These are phyloP conservation scores for Apis florea DNA, from an alignment of 1,140 invertebrate genomes.

Conservation along the genomic window DNA sequence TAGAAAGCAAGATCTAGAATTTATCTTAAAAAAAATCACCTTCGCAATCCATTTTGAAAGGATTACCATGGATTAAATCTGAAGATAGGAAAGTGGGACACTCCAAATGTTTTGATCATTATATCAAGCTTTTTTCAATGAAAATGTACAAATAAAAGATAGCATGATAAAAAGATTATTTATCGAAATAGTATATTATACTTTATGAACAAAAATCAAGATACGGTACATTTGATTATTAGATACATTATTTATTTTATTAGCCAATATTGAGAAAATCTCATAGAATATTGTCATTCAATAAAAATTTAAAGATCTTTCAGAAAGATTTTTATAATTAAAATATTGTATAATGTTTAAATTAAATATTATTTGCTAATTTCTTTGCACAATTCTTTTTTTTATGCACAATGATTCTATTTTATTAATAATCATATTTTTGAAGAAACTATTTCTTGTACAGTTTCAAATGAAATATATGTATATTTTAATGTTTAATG, in stretches of 20 bases:
- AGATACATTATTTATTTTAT: constrained; percentile 53
- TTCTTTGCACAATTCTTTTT: not conserved
- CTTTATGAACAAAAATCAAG: constrained; percentile 51
- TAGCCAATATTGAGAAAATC: constrained; percentile 30
- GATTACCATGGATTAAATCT: constrained; percentile 13
- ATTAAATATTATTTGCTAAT: not conserved
- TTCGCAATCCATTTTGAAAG: constrained; percentile 25
- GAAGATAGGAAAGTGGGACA: constrained; percentile 17
- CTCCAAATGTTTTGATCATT: constrained; percentile 19
- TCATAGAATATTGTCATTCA: constrained; percentile 38
- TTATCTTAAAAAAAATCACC: constrained; percentile 14
- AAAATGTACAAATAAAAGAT: constrained; percentile 54
- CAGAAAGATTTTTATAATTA: not conserved
- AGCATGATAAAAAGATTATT: constrained; percentile 51
- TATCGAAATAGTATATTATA: constrained; percentile 61
- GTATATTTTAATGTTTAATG: not conserved
- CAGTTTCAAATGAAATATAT: not conserved
- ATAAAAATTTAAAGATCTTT: constrained; percentile 19
- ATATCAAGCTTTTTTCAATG: constrained; percentile 11
- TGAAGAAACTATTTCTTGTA: not conserved
- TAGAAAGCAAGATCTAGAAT: constrained; percentile 10
- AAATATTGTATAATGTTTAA: not conserved
- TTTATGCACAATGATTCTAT: not conserved
- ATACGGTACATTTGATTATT: constrained; percentile 51
- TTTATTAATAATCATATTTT: not conserved